These are phyloP conservation scores for Eulithis prunata DNA, from an alignment of 2,888 invertebrate genomes.

Conservation along the genomic window DNA sequence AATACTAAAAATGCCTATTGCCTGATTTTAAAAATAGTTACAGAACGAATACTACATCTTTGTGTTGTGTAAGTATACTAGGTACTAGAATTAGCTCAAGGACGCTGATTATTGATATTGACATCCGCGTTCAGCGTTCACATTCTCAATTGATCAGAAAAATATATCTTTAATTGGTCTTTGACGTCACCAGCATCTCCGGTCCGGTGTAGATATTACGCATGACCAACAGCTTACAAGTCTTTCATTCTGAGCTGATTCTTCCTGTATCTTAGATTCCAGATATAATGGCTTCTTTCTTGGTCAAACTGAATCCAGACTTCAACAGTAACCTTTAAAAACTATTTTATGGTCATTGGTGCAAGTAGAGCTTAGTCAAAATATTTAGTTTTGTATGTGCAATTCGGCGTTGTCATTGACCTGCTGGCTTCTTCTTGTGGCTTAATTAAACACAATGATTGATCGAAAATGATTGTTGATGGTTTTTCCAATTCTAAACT, in stretches of 20 bases:
- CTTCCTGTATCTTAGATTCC: no score
- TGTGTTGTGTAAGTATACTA: not conserved
- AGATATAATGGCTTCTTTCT: no score
- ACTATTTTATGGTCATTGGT: no score
- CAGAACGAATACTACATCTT: no score
- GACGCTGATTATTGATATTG: slow-evolving; percentile 18
- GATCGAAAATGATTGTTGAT: not conserved
- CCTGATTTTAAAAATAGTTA: not conserved
- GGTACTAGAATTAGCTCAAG: slow-evolving; percentile 11
- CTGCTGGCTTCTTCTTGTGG: no score
- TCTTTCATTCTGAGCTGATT: not conserved
- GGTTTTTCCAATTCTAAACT: no score
- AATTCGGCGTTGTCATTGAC: no score
- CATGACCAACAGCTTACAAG: not conserved
- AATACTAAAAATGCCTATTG: not conserved
- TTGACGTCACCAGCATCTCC: slow-evolving; percentile 19
- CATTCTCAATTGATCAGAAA: slow-evolving; percentile 25
- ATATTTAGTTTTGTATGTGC: no score
- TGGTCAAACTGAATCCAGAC: no score
- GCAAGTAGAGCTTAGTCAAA: no score
- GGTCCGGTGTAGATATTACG: not conserved
- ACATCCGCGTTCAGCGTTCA: slow-evolving; percentile 17
- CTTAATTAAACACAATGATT: not conserved
- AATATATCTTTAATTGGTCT: slow-evolving; percentile 21
- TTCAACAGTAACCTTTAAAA: no score